These are phyloP conservation scores for Leptinotarsa rubiginosa DNA, from an alignment of 2,888 invertebrate genomes.

Conservation along the genomic window DNA sequence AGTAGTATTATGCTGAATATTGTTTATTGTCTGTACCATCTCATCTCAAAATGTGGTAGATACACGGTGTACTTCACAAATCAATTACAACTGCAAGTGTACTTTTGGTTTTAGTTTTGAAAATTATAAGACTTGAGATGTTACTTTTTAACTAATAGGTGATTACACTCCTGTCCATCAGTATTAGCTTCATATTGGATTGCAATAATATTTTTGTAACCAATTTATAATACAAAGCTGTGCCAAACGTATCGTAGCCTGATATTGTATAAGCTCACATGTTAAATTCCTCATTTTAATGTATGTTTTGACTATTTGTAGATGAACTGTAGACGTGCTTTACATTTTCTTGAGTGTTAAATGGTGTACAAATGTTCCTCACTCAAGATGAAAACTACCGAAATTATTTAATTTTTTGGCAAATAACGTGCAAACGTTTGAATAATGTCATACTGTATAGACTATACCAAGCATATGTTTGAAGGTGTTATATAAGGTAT, in stretches of 20 bases:
- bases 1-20: background rate
- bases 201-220: conserved; percentile 63
- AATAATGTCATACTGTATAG: too few species aligned
- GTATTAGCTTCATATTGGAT: conserved; percentile 61
- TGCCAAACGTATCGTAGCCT: conserved; percentile 56
- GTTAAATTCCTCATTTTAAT: background rate
- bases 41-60: conserved; percentile 24
- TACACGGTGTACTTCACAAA: conserved; percentile 29
- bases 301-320: conserved; percentile 12
- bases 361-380: background rate
- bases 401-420: background rate
- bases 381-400: background rate
- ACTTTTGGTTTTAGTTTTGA: conserved; percentile 33
- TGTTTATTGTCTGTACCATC: conserved; percentile 21
- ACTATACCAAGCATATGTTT: too few species aligned
- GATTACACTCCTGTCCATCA: conserved; percentile 55
- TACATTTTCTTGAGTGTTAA: conserved; percentile 16
- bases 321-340: conserved; percentile 7
- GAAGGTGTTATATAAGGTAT: too few species aligned
- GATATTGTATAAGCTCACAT: conserved; percentile 41
- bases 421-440: too few species aligned
- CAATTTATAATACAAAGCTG: conserved; percentile 60
- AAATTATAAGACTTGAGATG: conserved; percentile 43
- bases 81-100: conserved; percentile 28
- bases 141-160: conserved; percentile 50